phyloP scores from a whole-genome alignment of 2,888 invertebrate species.

The Ctenicera cuprea region DNA sequence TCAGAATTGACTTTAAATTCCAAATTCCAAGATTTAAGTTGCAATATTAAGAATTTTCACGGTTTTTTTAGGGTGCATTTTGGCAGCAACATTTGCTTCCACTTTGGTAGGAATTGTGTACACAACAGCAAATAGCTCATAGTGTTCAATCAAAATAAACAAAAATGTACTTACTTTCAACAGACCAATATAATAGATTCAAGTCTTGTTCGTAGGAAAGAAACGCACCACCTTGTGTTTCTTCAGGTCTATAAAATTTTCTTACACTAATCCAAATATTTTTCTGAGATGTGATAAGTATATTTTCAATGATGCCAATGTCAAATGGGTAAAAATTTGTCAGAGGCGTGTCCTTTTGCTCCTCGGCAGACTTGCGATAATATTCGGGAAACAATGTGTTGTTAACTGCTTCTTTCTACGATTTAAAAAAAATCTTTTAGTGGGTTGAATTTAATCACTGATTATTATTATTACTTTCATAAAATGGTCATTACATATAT shows the following conservation, averaged over 20 bases:
- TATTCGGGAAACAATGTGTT: conserved; percentile 86
- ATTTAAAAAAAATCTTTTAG: conserved; percentile 68
- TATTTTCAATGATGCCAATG: conserved; percentile 81
- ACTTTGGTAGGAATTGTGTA: too few species aligned
- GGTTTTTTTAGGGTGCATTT: too few species aligned
- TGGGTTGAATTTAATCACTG: neutral
- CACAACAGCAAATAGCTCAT: too few species aligned
- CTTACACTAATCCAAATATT: conserved; percentile 80
- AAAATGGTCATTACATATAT: too few species aligned
- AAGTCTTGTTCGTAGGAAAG: conserved; percentile 79
- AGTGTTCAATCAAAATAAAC: too few species aligned
- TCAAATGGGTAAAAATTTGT: conserved; percentile 86
- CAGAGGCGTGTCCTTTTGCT: conserved; percentile 81
- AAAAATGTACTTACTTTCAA: conserved; percentile 76
- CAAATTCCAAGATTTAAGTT: too few species aligned
- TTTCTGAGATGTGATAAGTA: conserved; percentile 73
- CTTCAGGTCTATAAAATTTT: conserved; percentile 85
- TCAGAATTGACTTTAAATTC: too few species aligned
- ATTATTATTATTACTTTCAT: neutral
- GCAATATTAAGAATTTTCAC: too few species aligned
- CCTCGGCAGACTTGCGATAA: conserved; percentile 84
- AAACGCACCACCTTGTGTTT: conserved; percentile 77
- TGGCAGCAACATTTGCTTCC: too few species aligned
- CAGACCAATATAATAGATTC: conserved; percentile 86
- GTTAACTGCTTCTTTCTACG: conserved; percentile 69